Conservation (phyloP, 2,797 vertebrate species). For the Halcyon smyrnensis region DNA sequence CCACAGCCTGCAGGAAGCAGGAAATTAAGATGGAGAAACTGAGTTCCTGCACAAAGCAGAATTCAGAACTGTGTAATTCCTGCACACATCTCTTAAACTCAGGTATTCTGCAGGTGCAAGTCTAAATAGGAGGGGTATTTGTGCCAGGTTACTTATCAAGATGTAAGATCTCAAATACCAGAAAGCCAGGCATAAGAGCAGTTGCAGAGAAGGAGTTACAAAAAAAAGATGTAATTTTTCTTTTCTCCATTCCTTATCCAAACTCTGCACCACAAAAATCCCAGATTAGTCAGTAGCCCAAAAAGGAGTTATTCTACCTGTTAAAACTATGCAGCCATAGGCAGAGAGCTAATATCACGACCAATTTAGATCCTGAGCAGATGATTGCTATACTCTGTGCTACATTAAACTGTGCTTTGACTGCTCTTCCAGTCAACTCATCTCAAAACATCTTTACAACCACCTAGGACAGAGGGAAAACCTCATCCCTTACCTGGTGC, state of each 20-base stretch:
- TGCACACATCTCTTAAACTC: fast-evolving
- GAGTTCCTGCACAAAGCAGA: background rate
- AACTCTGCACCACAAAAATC: background rate
- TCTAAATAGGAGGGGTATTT: background rate
- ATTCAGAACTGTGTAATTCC: background rate
- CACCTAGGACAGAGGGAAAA: background rate
- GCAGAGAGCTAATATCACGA: background rate
- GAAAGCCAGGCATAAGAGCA: background rate
- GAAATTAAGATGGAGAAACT: background rate
- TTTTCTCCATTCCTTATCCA: background rate
- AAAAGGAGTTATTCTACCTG: background rate
- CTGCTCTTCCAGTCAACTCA: background rate
- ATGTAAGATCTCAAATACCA: background rate
- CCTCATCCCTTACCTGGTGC: background rate
- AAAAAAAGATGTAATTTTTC: too few relatives aligned
- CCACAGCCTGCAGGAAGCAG: background rate
- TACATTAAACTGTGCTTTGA: background rate
- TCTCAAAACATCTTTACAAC: background rate
- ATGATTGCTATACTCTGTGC: background rate
- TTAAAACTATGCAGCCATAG: background rate
- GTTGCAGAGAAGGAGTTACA: background rate
- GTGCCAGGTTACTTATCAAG: background rate
- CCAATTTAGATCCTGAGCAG: background rate
- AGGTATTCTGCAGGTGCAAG: background rate
- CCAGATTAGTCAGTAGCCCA: background rate